phyloP scores from a whole-genome alignment of 2,888 invertebrate species.

The Malacosoma neustria region DNA sequence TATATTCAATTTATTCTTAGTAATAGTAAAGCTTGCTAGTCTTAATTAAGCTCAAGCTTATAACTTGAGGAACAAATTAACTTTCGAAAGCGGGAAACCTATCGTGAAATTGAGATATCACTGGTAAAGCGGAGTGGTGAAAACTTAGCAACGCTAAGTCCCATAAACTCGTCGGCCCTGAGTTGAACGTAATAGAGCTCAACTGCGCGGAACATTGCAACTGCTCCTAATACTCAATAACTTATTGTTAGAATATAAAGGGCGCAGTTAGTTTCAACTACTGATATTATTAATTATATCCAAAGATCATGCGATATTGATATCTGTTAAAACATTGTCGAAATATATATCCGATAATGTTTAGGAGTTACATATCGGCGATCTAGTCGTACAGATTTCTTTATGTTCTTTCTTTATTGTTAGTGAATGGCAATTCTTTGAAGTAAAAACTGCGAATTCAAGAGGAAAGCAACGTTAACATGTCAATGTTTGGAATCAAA shows the following conservation, averaged over 20 bases:
- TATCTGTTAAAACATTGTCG: too few relatives aligned
- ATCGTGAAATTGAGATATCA: slow-evolving; percentile 56
- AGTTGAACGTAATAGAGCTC: slow-evolving; percentile 21
- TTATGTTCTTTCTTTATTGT: too few relatives aligned
- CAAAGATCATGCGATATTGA: too few relatives aligned
- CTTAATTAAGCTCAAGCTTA: slow-evolving; percentile 23
- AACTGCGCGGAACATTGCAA: slow-evolving; percentile 15
- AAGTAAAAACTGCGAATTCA: too few relatives aligned
- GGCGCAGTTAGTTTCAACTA: neutral
- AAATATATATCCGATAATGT: too few relatives aligned
- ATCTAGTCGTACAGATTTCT: too few relatives aligned
- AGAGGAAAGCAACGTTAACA: too few relatives aligned
- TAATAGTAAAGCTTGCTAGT: slow-evolving; percentile 5
- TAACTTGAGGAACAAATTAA: slow-evolving; percentile 45
- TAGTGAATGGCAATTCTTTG: too few relatives aligned
- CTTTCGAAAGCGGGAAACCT: slow-evolving; percentile 48
- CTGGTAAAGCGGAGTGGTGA: slow-evolving; percentile 46
- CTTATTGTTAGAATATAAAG: too few relatives aligned
- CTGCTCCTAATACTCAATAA: slow-evolving; percentile 15
- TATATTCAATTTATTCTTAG: neutral
- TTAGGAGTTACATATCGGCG: too few relatives aligned
- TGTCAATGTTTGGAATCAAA: too few relatives aligned
- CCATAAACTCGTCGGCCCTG: slow-evolving; percentile 32
- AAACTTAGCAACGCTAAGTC: slow-evolving; percentile 69
- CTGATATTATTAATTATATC: neutral